A percentile compares a stretch with the other conserved stretches of the same genome.
Evolutionary conservation across 2,888 invertebrate species (phyloP).

Genomic region (Lottia scabra): DNA sequence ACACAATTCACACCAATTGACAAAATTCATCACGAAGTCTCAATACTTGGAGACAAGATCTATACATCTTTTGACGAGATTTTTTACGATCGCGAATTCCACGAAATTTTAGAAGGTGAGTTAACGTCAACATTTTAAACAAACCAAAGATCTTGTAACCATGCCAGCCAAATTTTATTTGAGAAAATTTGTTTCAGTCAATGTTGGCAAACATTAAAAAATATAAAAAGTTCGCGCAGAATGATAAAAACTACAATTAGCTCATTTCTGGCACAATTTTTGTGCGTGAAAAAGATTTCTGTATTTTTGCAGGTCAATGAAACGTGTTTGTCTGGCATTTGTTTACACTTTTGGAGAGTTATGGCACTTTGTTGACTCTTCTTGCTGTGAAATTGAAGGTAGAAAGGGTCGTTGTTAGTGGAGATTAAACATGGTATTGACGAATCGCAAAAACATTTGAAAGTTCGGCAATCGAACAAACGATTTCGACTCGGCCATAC

Average conservation of each 20-base stretch:
- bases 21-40: not conserved
- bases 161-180: not conserved
- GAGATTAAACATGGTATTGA: not conserved
- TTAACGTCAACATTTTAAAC: not conserved
- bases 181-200: not conserved
- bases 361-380: conserved; percentile 2
- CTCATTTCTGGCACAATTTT: not conserved
- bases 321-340: not conserved
- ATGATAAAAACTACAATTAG: not conserved
- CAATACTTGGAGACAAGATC: not conserved
- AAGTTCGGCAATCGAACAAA: not conserved
- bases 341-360: not conserved
- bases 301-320: not conserved
- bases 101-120: not conserved
- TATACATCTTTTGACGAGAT: not conserved
- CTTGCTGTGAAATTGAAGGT: not conserved
- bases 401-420: not conserved
- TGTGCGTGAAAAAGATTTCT: not conserved
- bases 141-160: not conserved
- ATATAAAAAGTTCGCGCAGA: not conserved
- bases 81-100: not conserved
- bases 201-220: not conserved
- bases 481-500: not conserved
- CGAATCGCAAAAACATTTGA: not conserved
- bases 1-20: too few relatives aligned